Evolutionary conservation across 2,888 invertebrate genomes (phyloP), one percentile per base, ranked within the genome.

Genomic region (Tillus elongatus): DNA sequence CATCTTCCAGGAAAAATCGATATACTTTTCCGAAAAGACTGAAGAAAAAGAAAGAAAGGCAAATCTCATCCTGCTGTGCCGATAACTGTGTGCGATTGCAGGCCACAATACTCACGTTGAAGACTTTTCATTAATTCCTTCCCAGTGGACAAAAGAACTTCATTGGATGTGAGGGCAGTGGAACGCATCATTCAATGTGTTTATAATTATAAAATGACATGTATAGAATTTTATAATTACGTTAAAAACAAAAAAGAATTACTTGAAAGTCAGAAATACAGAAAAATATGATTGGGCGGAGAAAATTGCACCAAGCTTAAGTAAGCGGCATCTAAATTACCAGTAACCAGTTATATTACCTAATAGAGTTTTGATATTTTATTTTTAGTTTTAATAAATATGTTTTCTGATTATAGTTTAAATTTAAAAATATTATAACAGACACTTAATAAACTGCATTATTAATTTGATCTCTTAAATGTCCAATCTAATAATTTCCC

Each of bases 271-370:
- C 13, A 34, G 19, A 33, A 33, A 15, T 27, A 33, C 33, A 37
- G 37, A 37, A 19, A 37, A 35, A 16, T 37, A 37, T 37, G 37
- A 37, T 16, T 37, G 37, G 32, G 16, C 32, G 24, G n/a, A 32
- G 32, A 32, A 16, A 32, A 32, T 24, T 16, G 19, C n/a, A 32
- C 16, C 19, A 4, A 15, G 32, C 32, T 19, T 4, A 32, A 16
- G 32, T 10, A 32, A 4, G n/a, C n/a, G n/a, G n/a, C n/a, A n/a
- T n/a, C n/a, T n/a, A n/a, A n/a, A n/a, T n/a, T n/a, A n/a, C n/a
- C n/a, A n/a, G n/a, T n/a, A n/a, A n/a, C n/a, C n/a, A n/a, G n/a
- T n/a, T n/a, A n/a, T n/a, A n/a, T n/a, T n/a, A n/a, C n/a, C n/a
- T n/a, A n/a, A n/a, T n/a, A n/a, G n/a, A n/a, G n/a, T n/a, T n/a